Evolutionary conservation across 2,797 vertebrate genomes (phyloP).

Genomic region (Remorina albescens): DNA sequence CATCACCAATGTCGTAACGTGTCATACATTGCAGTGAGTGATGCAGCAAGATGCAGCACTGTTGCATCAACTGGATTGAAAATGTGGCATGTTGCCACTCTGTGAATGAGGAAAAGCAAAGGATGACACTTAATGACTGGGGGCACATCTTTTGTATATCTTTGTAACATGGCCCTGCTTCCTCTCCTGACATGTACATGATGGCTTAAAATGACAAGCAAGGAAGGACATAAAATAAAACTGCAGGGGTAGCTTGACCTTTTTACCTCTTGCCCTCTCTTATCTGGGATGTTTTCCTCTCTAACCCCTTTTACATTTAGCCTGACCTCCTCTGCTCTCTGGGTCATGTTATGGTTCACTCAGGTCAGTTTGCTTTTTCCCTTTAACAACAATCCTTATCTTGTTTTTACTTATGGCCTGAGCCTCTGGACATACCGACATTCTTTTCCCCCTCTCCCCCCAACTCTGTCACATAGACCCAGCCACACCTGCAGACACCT

Average conservation of each 20-base stretch:
- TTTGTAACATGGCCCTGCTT: slow-evolving; percentile 25
- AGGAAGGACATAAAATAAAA: slow-evolving; percentile 22
- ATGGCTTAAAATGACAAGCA: slow-evolving; percentile 38
- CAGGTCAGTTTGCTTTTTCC: slow-evolving; percentile 60
- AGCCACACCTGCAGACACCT: slow-evolving; percentile 85
- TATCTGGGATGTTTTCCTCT: slow-evolving; percentile 66
- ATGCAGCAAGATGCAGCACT: slow-evolving; percentile 21
- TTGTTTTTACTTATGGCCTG: slow-evolving; percentile 69
- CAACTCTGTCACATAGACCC: slow-evolving; percentile 57
- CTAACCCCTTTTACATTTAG: slow-evolving; percentile 55
- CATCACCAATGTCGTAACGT: slow-evolving; percentile 14
- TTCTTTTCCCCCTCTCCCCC: slow-evolving; percentile 53
- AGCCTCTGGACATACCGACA: slow-evolving; percentile 66
- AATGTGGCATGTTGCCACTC: neutral
- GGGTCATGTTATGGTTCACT: slow-evolving; percentile 74
- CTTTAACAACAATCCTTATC: slow-evolving; percentile 66
- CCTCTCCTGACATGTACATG: slow-evolving; percentile 30
- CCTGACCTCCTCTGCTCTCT: slow-evolving; percentile 70
- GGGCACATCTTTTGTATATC: neutral
- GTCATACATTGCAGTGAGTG: neutral
- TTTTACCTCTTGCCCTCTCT: slow-evolving; percentile 70
- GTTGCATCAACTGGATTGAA: slow-evolving; percentile 49
- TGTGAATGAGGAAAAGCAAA: neutral
- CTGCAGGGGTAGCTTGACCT: slow-evolving; percentile 65
- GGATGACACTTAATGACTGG: neutral